These are phyloP conservation scores for Zosterops lateralis DNA, from an alignment of 2,113 vertebrate genomes.

Conservation along the genomic window DNA sequence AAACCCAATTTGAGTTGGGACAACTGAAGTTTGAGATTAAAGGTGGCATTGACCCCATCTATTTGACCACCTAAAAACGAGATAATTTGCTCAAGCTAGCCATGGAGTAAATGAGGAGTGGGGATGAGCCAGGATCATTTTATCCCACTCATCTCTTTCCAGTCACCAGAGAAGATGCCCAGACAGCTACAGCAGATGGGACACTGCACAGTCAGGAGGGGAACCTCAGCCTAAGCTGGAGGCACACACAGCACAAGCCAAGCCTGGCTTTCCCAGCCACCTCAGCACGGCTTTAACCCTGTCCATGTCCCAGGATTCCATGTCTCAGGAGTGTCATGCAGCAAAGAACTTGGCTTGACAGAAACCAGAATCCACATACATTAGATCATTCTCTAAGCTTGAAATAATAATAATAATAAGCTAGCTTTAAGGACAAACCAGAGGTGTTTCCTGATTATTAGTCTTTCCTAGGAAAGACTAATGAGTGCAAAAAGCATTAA, in stretches of 20 bases:
- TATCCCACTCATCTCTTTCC: neutral
- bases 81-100: neutral
- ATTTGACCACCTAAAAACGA: neutral
- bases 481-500: neutral
- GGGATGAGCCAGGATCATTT: neutral
- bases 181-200: neutral
- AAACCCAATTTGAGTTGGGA: neutral
- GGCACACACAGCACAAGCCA: neutral
- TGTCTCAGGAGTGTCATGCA: fast-evolving
- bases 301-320: neutral
- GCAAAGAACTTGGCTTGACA: neutral
- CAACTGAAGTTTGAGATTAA: neutral
- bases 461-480: neutral
- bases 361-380: neutral
- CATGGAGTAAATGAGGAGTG: neutral
- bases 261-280: neutral
- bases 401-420: neutral
- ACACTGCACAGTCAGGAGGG: neutral
- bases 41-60: neutral
- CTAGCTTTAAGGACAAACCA: neutral
- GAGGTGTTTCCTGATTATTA: neutral
- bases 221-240: neutral
- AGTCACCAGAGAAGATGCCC: neutral
- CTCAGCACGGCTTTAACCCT: neutral
- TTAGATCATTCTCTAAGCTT: neutral